Conservation (phyloP, 2,888 invertebrate species). For the Ptilodon capucinus region DNA sequence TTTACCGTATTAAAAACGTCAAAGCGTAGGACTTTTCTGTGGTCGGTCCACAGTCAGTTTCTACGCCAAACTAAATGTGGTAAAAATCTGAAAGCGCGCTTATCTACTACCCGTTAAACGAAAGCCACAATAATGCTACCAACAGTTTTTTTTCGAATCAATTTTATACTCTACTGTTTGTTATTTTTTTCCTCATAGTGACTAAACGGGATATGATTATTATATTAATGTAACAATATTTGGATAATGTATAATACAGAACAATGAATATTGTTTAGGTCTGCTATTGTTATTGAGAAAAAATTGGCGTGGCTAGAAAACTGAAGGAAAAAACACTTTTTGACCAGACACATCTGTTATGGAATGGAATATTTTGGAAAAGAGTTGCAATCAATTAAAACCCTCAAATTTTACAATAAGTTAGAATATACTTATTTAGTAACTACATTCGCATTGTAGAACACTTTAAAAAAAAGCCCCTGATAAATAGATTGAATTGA, state of each 20-base stretch:
- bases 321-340: no score
- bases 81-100: slow-evolving; percentile 27
- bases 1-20: neutral
- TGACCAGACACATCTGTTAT: no score
- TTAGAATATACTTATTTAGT: no score
- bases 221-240: neutral
- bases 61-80: slow-evolving; percentile 45
- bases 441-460: no score
- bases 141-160: neutral
- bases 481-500: no score
- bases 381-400: no score
- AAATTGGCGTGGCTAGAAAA: no score
- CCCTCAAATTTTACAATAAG: no score
- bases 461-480: no score
- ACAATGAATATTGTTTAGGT: no score
- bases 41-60: slow-evolving; percentile 50
- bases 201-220: neutral
- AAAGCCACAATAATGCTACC: slow-evolving; percentile 7
- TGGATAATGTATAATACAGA: neutral
- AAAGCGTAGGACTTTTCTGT: slow-evolving; percentile 15
- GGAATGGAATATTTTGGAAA: no score
- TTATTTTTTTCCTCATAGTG: neutral
- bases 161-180: neutral
- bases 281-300: no score
- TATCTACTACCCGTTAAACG: neutral